Evolutionary conservation across 2,113 vertebrate species (phyloP).

Genomic region (rabbit (Oryctolagus cuniculus)): DNA sequence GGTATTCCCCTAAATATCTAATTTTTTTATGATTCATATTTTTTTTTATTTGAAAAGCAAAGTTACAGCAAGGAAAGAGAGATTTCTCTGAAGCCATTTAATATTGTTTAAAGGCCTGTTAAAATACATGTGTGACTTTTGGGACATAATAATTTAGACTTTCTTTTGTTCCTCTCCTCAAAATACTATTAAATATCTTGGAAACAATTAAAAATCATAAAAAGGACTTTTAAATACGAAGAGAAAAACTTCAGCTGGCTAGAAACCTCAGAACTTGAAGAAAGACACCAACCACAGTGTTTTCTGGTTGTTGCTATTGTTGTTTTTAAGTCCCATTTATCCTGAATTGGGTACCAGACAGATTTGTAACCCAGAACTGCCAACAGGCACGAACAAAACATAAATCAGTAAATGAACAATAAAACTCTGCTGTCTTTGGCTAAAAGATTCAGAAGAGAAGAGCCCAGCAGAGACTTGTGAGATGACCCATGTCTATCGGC

Average conservation of each 20-base stretch:
- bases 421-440: neutral
- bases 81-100: constrained; percentile 3
- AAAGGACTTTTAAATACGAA: constrained; percentile 47
- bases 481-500: neutral
- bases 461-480: neutral
- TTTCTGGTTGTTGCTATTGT: neutral
- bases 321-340: constrained; percentile 6
- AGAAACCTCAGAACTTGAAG: neutral
- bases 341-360: neutral
- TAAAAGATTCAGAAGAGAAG: neutral
- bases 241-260: neutral
- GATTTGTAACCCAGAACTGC: neutral
- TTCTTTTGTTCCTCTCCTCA: neutral
- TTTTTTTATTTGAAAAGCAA: too few relatives aligned
- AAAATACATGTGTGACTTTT: constrained; percentile 40
- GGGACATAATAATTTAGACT: neutral
- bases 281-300: neutral
- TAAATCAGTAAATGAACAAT: neutral
- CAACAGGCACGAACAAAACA: neutral
- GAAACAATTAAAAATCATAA: constrained; percentile 24
- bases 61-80: constrained; percentile 11
- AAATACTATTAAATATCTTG: neutral
- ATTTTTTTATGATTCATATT: too few relatives aligned
- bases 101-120: neutral
- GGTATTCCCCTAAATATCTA: too few relatives aligned